Percentiles rank a stretch among this genome's conserved stretches.
Conservation (phyloP, 2,888 invertebrate genomes). For the Hypercompe scribonia region DNA sequence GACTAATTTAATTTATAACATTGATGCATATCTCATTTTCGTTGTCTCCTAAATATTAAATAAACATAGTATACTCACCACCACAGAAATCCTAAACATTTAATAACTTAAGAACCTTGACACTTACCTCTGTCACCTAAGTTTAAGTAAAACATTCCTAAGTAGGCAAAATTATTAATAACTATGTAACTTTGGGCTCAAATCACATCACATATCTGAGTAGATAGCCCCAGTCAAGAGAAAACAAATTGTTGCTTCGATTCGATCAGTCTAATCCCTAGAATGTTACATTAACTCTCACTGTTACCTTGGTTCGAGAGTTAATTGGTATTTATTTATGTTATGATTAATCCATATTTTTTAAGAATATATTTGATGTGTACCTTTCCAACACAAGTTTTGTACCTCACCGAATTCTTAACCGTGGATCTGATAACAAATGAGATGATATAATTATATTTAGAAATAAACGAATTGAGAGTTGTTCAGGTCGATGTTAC, state of each 20-base stretch:
- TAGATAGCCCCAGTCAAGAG: neutral
- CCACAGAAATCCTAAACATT: neutral
- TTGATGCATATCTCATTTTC: neutral
- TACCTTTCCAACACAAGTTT: neutral
- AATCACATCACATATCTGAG: neutral
- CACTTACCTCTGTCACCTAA: neutral
- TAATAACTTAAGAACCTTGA: neutral
- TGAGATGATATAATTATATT: neutral
- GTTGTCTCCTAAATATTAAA: neutral
- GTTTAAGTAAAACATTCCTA: neutral
- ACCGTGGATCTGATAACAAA: neutral
- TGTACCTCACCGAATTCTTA: neutral
- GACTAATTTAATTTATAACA: neutral
- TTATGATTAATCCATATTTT: neutral
- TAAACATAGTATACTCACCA: too few species aligned
- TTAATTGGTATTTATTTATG: neutral
- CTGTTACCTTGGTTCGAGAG: neutral
- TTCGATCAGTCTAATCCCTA: neutral
- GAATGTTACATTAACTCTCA: neutral
- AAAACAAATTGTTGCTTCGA: neutral
- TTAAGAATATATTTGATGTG: neutral
- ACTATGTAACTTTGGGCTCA: neutral
- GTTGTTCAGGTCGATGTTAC: neutral
- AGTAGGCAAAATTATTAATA: neutral
- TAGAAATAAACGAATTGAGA: neutral